phyloP scores from a whole-genome alignment of 30 jellyfish, hydroid and myxozoan genomes.

The Hydractinia symbiolongicarpus region DNA sequence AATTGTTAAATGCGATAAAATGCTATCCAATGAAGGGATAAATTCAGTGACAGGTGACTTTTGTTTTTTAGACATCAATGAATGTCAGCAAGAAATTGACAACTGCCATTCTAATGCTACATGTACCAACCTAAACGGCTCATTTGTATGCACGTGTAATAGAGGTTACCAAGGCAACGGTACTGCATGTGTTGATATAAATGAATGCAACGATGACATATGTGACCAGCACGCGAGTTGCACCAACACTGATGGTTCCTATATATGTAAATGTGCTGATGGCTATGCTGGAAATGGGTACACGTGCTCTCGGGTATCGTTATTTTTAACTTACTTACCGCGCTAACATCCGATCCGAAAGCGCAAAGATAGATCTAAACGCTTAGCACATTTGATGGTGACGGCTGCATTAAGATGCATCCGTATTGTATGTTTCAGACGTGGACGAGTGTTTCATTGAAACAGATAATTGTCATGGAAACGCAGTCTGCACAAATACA shows the following conservation, averaged over 20 bases:
- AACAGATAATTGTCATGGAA: conserved; percentile 11
- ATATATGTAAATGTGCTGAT: conserved; percentile 39
- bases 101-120: conserved; percentile 36
- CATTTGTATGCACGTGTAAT: conserved; percentile 59
- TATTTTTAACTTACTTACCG: background rate
- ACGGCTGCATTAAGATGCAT: too few relatives aligned
- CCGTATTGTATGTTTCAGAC: background rate
- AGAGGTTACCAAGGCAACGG: conserved; percentile 74
- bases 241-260: conserved; percentile 58
- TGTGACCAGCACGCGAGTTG: conserved; percentile 46
- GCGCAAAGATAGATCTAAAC: too few relatives aligned
- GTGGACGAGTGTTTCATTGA: conserved; percentile 9
- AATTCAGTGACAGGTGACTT: conserved; percentile 13
- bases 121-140: conserved; percentile 52
- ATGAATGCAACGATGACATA: conserved; percentile 44
- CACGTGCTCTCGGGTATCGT: conserved; percentile 16
- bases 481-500: conserved; percentile 27
- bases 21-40: too few relatives aligned
- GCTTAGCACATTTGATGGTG: too few relatives aligned
- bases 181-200: conserved; percentile 42
- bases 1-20: too few relatives aligned
- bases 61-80: conserved; percentile 39
- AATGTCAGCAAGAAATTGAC: conserved; percentile 20
- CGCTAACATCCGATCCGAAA: too few relatives aligned
- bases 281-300: conserved; percentile 66